These are phyloP conservation scores for Athetis lepigone DNA, from an alignment of 2,888 invertebrate species.

Conservation along the genomic window DNA sequence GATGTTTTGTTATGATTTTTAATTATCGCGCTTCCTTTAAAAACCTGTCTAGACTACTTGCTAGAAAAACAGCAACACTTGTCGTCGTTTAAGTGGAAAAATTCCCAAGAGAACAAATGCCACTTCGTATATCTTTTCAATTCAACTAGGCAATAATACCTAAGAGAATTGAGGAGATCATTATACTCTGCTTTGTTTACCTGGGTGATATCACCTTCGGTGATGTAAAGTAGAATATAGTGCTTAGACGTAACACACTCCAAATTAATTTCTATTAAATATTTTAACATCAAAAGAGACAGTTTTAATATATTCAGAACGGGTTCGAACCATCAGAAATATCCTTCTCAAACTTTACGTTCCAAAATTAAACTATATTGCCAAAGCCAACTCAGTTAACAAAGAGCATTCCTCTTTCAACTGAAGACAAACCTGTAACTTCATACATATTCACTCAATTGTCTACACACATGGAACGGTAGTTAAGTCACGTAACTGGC, in stretches of 20 bases:
- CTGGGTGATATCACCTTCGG: too few relatives aligned
- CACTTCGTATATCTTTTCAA: too few relatives aligned
- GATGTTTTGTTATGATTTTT: constrained; percentile 7
- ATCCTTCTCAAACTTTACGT: constrained; percentile 5
- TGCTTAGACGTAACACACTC: too few relatives aligned
- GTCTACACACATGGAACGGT: constrained; percentile 21
- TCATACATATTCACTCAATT: constrained; percentile 16
- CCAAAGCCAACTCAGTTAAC: constrained; percentile 3
- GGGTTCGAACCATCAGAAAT: not conserved
- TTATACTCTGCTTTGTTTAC: too few relatives aligned
- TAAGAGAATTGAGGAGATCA: too few relatives aligned
- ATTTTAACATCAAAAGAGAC: not conserved
- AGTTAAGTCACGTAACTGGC: constrained; percentile 47
- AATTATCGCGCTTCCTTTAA: not conserved
- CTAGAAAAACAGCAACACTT: not conserved
- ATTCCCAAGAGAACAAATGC: too few relatives aligned
- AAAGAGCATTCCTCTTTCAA: not conserved
- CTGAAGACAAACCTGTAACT: constrained; percentile 6
- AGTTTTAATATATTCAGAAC: not conserved
- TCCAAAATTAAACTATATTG: constrained; percentile 31
- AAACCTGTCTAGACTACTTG: not conserved
- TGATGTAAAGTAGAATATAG: too few relatives aligned
- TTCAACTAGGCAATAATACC: too few relatives aligned
- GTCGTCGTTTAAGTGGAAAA: too few relatives aligned
- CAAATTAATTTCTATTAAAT: too few relatives aligned